These are phyloP conservation scores for Takifugu ocellatus DNA, from an alignment of 2,797 vertebrate species.

Conservation along the genomic window DNA sequence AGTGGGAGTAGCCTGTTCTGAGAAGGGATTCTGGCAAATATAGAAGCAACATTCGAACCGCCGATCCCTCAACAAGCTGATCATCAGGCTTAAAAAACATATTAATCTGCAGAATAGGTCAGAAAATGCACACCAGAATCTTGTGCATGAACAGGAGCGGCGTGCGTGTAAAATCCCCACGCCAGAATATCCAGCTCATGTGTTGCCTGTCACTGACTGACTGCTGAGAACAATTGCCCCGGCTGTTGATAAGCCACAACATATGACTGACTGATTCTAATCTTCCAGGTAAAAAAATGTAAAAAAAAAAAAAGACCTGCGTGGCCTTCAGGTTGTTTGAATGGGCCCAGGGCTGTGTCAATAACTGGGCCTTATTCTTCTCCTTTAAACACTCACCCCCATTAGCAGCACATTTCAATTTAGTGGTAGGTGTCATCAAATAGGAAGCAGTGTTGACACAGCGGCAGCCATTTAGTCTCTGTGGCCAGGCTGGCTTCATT, in stretches of 20 bases:
- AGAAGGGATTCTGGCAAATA: not conserved
- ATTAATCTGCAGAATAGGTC: not conserved
- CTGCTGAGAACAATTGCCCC: slow-evolving; percentile 41
- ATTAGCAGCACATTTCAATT: slow-evolving; percentile 72
- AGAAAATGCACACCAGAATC: not conserved
- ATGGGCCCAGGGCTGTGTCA: slow-evolving; percentile 66
- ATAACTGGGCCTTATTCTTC: slow-evolving; percentile 69
- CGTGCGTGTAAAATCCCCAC: slow-evolving; percentile 13
- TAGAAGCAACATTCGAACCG: too few relatives aligned
- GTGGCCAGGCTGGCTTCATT: slow-evolving; percentile 68
- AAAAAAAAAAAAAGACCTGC: not conserved
- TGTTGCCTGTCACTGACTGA: slow-evolving; percentile 53
- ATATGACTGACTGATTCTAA: slow-evolving; percentile 15
- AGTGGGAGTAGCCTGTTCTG: not conserved
- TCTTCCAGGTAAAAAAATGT: not conserved
- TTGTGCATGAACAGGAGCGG: slow-evolving; percentile 18
- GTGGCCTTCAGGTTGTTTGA: slow-evolving; percentile 32
- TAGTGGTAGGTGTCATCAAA: slow-evolving; percentile 74
- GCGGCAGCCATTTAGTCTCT: slow-evolving; percentile 54
- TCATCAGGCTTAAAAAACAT: not conserved
- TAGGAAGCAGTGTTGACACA: slow-evolving; percentile 68
- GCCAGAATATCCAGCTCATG: slow-evolving; percentile 21
- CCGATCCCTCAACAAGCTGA: too few relatives aligned
- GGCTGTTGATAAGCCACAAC: slow-evolving; percentile 41
- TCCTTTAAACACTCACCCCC: slow-evolving; percentile 70